These are phyloP conservation scores for Lampris megalopsis DNA, from an alignment of 2,113 vertebrate species.

Conservation along the genomic window DNA sequence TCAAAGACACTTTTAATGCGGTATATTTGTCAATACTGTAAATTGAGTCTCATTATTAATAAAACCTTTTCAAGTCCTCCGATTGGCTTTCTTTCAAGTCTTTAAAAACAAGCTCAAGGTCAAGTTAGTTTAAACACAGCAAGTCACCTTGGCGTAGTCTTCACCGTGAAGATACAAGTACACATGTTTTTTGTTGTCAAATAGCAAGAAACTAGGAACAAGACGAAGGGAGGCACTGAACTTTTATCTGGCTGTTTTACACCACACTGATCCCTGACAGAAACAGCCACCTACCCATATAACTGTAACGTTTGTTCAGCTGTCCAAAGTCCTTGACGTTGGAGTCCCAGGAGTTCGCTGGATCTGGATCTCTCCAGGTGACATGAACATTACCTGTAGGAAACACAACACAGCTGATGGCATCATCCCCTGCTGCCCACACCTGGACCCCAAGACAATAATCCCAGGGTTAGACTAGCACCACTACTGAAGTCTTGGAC, in stretches of 20 bases:
- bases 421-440: slow-evolving; percentile 12
- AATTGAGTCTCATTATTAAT: neutral
- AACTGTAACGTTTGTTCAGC: slow-evolving; percentile 64
- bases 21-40: neutral
- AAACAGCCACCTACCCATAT: slow-evolving; percentile 74
- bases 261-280: neutral
- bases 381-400: slow-evolving; percentile 80
- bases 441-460: slow-evolving; percentile 37
- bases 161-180: too few relatives aligned
- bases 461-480: slow-evolving; percentile 21
- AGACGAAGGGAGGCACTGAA: too few relatives aligned
- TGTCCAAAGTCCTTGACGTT: slow-evolving; percentile 38
- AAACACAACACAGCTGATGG: slow-evolving; percentile 43
- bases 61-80: neutral
- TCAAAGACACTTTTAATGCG: neutral
- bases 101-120: too few relatives aligned
- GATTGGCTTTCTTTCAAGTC: too few relatives aligned
- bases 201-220: too few relatives aligned
- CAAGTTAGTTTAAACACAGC: too few relatives aligned
- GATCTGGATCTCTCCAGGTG: slow-evolving; percentile 70
- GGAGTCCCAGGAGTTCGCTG: slow-evolving; percentile 53
- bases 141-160: too few relatives aligned
- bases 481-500: slow-evolving; percentile 11
- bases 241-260: too few relatives aligned
- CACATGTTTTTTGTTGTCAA: too few relatives aligned